Conservation (phyloP, 2,113 vertebrate genomes). For the Lepus europaeus region DNA sequence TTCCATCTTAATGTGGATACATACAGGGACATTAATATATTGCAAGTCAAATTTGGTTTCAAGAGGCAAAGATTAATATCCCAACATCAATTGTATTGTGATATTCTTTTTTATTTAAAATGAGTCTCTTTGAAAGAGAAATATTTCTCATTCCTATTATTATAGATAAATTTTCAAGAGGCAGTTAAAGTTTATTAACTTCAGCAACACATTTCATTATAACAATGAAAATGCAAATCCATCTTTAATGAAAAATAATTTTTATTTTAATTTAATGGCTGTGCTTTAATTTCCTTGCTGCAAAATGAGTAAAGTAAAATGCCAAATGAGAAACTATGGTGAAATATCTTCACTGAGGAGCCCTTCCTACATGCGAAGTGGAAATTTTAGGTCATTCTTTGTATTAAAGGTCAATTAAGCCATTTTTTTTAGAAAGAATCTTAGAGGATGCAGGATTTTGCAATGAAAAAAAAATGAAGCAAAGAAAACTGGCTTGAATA, state of each 20-base stretch:
- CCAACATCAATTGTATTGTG: slow-evolving; percentile 13
- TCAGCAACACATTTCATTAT: background rate
- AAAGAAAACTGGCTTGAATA: background rate
- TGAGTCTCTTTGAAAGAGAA: background rate
- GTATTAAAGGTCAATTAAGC: background rate
- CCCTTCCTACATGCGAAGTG: background rate
- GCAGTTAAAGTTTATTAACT: slow-evolving; percentile 34
- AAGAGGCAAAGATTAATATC: slow-evolving; percentile 26
- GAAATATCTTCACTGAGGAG: slow-evolving; percentile 7
- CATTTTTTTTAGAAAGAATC: background rate
- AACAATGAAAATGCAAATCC: slow-evolving; percentile 34
- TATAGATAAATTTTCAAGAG: slow-evolving; percentile 28
- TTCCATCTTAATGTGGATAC: slow-evolving; percentile 12
- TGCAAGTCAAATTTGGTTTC: slow-evolving; percentile 12
- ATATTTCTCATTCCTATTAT: slow-evolving; percentile 34
- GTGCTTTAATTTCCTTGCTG: slow-evolving; percentile 42
- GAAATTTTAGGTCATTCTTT: background rate
- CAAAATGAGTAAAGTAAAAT: slow-evolving; percentile 43
- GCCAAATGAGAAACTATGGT: background rate
- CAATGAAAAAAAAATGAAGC: background rate
- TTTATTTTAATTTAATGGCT: background rate
- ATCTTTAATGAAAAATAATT: background rate
- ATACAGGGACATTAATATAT: slow-evolving; percentile 15
- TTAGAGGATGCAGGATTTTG: background rate
- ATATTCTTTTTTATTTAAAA: slow-evolving; percentile 46